Conservation (phyloP, 2,797 vertebrate species). For the Semotilus atromaculatus region DNA sequence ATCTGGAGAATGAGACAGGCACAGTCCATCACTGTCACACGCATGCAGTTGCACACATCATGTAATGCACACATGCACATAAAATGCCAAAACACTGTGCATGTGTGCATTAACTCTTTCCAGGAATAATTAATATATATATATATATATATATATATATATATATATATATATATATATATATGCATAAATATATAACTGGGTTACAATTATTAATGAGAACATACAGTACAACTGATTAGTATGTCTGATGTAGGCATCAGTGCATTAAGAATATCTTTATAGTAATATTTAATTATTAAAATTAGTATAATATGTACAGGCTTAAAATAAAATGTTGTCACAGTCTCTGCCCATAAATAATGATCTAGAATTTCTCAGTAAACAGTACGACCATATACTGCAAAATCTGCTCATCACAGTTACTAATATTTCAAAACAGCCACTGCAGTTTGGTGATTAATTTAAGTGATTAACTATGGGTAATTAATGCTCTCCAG, state of each 20-base stretch:
- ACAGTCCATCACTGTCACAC: constrained; percentile 18
- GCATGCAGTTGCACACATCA: background rate
- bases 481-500: constrained; percentile 5
- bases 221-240: background rate
- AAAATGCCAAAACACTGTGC: background rate
- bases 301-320: background rate
- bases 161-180: background rate
- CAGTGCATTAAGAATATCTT: background rate
- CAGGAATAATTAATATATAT: background rate
- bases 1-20: constrained; percentile 29
- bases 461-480: constrained; percentile 2
- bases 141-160: too few species aligned
- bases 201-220: background rate
- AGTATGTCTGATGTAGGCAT: background rate
- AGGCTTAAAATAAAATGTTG: background rate
- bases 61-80: background rate
- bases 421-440: constrained; percentile 18
- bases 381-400: constrained; percentile 1
- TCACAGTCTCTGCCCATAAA: background rate
- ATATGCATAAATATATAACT: background rate
- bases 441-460: background rate
- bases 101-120: background rate
- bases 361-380: constrained; percentile 8
- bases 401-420: background rate
- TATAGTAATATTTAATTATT: background rate